Evolutionary conservation across 2,797 vertebrate species (phyloP).

Genomic region (Acridotheres tristis): DNA sequence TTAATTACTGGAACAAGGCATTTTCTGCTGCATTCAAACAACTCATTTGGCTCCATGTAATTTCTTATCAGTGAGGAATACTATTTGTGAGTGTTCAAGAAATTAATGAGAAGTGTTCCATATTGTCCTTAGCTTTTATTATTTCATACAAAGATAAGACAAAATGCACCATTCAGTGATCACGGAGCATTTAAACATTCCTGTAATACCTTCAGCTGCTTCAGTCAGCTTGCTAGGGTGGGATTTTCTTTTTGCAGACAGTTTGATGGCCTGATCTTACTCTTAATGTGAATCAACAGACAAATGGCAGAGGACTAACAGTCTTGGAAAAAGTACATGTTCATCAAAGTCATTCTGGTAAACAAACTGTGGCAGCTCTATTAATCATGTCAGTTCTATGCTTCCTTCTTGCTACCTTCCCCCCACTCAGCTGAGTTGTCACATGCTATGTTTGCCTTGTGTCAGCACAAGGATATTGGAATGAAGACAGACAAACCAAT

Average conservation of each 20-base stretch:
- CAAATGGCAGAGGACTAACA: neutral
- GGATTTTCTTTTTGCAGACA: neutral
- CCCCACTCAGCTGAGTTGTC: neutral
- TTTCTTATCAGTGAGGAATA: neutral
- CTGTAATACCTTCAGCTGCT: neutral
- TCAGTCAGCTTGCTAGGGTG: neutral
- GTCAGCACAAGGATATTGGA: neutral
- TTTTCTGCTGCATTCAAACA: neutral
- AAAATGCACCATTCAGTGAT: neutral
- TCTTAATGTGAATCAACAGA: constrained; percentile 31
- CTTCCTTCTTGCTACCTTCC: neutral
- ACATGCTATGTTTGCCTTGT: neutral
- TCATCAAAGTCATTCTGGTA: constrained; percentile 52
- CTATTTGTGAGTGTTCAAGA: neutral
- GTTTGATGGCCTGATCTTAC: constrained; percentile 30
- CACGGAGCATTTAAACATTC: neutral
- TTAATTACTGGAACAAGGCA: neutral
- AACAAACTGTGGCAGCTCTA: constrained; percentile 26
- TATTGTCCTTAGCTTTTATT: neutral
- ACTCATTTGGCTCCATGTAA: neutral
- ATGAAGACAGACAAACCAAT: constrained; percentile 4
- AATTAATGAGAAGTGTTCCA: neutral
- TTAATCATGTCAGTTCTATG: constrained; percentile 23
- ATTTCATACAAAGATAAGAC: neutral
- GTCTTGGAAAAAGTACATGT: neutral